Base-by-base conservation (phyloP, 2,888 invertebrate genomes). In the Parnassius smintheus region DNA sequence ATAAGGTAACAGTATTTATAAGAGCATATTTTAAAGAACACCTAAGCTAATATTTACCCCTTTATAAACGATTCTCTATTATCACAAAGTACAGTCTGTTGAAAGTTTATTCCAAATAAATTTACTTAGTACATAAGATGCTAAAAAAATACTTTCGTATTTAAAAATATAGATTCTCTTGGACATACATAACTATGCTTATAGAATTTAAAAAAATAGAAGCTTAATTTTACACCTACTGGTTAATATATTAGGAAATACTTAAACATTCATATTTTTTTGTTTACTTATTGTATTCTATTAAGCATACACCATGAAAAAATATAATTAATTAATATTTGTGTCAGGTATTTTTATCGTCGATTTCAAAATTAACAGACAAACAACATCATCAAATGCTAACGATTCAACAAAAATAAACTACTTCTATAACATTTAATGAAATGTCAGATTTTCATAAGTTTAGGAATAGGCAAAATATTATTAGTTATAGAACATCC, bases 1-100 rank as follows among this genome's bases (percentile, higher is more conserved):
- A 63, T 65, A 46, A 49, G 62, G 60, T 67, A 67, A 68, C 59
- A 65, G 50, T 66, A 68, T 66, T 51, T 61, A 57, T 54, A 64
- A 59, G 49, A 49, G 65, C 49, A 64, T 62, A 62, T 62, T 60
- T 65, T 62, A 64, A 51, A 53, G 57, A 51, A 51, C 60, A 65
- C 48, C 59, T 61, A 49, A 49, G 49, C 9, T 55, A 59, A 55
- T 51, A 51, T 51, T 63, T 51, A 63, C 55, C 63, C 59, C 46
- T 54, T 58, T 62, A 49, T 13, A 46, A 46, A 59, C 13, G 51
- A 48, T 22, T 51, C 54, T 51, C 46, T 56, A 48, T 63, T 64
- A 64, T 64, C 64, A 64, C 64, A 64, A 56, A 56, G 35, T 60
- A 64, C 64, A 64, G 64, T 64, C 64, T 60, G 56, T 64, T 48